Evolutionary conservation across 2,113 vertebrate genomes (phyloP).

Genomic region (Polypterus bichir): DNA sequence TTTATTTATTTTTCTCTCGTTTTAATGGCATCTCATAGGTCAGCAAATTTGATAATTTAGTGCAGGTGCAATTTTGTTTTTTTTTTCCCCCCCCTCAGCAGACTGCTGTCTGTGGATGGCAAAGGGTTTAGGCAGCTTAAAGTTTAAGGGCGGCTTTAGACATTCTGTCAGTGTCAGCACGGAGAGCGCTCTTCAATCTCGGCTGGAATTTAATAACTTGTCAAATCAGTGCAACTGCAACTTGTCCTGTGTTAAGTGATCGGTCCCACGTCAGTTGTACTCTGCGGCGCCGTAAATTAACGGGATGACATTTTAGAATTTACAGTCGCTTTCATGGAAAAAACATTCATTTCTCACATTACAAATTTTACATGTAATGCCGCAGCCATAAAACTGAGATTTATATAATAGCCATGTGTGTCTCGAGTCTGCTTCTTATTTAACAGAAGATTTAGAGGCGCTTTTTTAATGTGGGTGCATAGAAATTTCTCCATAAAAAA

Average conservation of each 20-base stretch:
- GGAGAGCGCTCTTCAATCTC: constrained; percentile 24
- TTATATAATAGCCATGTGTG: constrained; percentile 3
- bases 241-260: constrained; percentile 20
- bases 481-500: too few relatives aligned
- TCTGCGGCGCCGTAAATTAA: constrained; percentile 34
- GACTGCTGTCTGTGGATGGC: background rate
- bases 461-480: too few relatives aligned
- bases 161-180: constrained; percentile 31
- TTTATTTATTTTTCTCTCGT: background rate
- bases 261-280: constrained; percentile 33
- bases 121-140: background rate
- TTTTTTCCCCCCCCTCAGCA: background rate
- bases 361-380: background rate
- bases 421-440: background rate
- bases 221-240: constrained; percentile 33
- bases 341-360: constrained; percentile 15
- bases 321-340: constrained; percentile 9
- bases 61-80: constrained; percentile 15
- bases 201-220: constrained; percentile 33
- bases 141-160: constrained; percentile 1
- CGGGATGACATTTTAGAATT: constrained; percentile 33
- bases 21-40: constrained; percentile 18
- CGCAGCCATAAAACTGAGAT: background rate
- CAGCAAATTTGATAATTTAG: constrained; percentile 22
- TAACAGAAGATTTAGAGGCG: background rate